phyloP scores from a whole-genome alignment of 2,888 invertebrate genomes.

The Brachyopa scutellaris region DNA sequence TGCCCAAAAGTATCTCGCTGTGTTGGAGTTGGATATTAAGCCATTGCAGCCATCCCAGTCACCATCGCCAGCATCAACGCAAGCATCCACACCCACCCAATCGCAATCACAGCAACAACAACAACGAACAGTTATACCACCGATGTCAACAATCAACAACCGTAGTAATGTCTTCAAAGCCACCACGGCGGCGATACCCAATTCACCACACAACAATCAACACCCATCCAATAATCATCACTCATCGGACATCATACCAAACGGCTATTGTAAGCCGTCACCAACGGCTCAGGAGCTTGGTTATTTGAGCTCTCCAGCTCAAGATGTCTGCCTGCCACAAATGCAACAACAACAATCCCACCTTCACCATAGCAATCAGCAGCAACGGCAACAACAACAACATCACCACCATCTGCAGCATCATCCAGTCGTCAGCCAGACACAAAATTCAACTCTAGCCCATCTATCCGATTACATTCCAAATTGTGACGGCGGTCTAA shows the following conservation, averaged over 20 bases:
- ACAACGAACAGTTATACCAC: slow-evolving; percentile 80
- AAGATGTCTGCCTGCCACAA: slow-evolving; percentile 76
- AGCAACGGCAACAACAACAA: slow-evolving; percentile 72
- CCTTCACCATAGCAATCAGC: slow-evolving; percentile 53
- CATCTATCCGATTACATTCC: slow-evolving; percentile 79
- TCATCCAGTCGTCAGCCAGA: slow-evolving; percentile 66
- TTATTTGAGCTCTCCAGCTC: slow-evolving; percentile 80
- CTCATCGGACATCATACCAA: slow-evolving; percentile 76
- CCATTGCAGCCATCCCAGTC: slow-evolving; percentile 67
- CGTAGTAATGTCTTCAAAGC: slow-evolving; percentile 77
- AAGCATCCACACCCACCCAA: slow-evolving; percentile 62
- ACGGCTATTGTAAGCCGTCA: slow-evolving; percentile 81
- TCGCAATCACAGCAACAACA: slow-evolving; percentile 73
- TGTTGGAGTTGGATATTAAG: slow-evolving; percentile 78
- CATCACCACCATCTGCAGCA: slow-evolving; percentile 73
- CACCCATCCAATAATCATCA: slow-evolving; percentile 73
- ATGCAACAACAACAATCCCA: slow-evolving; percentile 70
- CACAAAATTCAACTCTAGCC: slow-evolving; percentile 42
- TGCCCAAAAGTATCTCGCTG: slow-evolving; percentile 79
- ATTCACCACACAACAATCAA: slow-evolving; percentile 75
- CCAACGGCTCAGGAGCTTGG: slow-evolving; percentile 80
- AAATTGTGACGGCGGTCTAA: slow-evolving; percentile 76
- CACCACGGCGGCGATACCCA: slow-evolving; percentile 73
- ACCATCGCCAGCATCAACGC: slow-evolving; percentile 56
- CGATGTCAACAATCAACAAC: slow-evolving; percentile 81